A percentile compares a stretch with the other conserved stretches of the same genome.
Evolutionary conservation across 2,888 invertebrate species (phyloP).

Genomic region (Rhogogaster chlorosoma): DNA sequence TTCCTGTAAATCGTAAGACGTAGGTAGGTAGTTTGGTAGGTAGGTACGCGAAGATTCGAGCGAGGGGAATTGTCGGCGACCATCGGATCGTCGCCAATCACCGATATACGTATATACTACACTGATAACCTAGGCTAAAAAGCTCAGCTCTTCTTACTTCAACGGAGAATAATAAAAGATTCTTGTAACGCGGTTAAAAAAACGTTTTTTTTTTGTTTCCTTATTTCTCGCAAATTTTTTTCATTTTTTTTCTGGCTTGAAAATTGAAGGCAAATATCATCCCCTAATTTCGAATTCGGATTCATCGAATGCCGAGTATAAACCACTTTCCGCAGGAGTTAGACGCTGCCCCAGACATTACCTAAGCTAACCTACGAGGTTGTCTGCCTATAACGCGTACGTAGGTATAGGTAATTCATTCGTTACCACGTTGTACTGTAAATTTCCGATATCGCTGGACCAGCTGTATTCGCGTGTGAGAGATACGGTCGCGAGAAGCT

Average conservation of each 20-base stretch:
- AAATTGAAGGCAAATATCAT: not conserved
- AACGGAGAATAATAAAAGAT: not conserved
- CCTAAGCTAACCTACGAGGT: slow-evolving; percentile 38
- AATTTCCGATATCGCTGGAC: slow-evolving; percentile 44
- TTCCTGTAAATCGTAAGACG: slow-evolving; percentile 41
- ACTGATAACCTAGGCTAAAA: not conserved
- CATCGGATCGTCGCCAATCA: slow-evolving; percentile 6
- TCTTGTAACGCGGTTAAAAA: not conserved
- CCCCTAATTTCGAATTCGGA: not conserved
- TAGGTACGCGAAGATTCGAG: not conserved
- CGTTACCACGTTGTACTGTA: slow-evolving; percentile 22
- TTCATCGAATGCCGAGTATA: not conserved
- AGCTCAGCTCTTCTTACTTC: not conserved
- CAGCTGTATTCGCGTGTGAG: slow-evolving; percentile 19
- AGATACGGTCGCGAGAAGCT: not conserved
- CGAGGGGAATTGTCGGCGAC: not conserved
- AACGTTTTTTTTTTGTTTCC: not conserved
- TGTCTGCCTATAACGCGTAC: slow-evolving; percentile 33
- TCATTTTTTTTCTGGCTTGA: not conserved
- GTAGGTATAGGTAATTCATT: slow-evolving; percentile 9
- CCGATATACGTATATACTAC: slow-evolving; percentile 1
- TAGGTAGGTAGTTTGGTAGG: not conserved
- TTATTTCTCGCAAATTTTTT: not conserved
- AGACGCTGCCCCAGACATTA: slow-evolving; percentile 39
- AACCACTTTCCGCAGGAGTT: not conserved